Conservation (phyloP, 2,113 vertebrate species). For the Macroglossus sobrinus region DNA sequence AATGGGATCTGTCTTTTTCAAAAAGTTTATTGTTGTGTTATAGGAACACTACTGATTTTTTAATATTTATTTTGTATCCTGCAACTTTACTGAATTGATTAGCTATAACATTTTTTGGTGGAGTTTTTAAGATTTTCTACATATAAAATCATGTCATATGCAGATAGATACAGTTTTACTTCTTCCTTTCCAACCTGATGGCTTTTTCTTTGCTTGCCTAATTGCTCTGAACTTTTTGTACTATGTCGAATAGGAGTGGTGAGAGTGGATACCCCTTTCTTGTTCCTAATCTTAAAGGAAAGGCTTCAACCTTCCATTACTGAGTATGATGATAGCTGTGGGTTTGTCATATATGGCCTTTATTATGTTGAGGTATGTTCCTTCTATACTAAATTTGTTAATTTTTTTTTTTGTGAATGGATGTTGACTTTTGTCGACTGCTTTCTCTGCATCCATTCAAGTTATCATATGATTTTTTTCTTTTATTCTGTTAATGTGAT, state of each 20-base stretch:
- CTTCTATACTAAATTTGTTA: background rate
- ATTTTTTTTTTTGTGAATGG: background rate
- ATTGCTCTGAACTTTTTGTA: background rate
- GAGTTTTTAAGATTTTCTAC: background rate
- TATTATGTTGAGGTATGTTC: background rate
- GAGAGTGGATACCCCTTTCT: background rate
- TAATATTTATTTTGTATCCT: background rate
- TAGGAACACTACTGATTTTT: background rate
- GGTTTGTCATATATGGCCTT: background rate
- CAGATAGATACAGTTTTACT: background rate
- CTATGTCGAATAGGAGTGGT: background rate
- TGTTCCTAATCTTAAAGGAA: background rate
- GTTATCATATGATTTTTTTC: background rate
- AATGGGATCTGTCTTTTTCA: background rate
- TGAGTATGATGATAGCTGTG: background rate
- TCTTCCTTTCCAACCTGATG: background rate
- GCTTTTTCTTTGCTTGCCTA: background rate
- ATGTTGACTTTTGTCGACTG: background rate
- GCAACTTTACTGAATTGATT: background rate
- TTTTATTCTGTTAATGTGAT: background rate
- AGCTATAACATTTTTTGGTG: background rate
- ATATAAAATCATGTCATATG: background rate
- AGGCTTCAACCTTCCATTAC: background rate
- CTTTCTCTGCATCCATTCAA: background rate
- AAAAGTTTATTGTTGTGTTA: background rate